Conservation (phyloP, 2,888 invertebrate genomes). For the Adineta ricciae region DNA sequence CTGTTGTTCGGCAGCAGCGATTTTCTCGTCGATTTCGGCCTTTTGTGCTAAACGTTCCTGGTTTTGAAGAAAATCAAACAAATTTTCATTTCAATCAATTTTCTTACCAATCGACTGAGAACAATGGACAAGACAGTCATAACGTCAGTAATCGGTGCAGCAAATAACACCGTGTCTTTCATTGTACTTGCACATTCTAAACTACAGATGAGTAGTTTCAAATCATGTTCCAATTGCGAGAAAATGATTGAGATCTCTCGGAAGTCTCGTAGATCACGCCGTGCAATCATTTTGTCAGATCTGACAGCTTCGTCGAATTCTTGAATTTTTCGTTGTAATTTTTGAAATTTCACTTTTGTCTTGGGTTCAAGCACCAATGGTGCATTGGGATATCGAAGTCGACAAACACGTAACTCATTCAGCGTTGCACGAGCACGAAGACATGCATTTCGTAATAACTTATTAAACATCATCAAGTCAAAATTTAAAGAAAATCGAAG, state of each 20-base stretch:
- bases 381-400: slow-evolving; percentile 8
- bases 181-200: slow-evolving; percentile 17
- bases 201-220: slow-evolving; percentile 16
- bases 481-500: slow-evolving; percentile 12
- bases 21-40: slow-evolving; percentile 21
- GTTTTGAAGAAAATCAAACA: background rate
- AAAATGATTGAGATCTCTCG: slow-evolving; percentile 13
- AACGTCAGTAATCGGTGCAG: slow-evolving; percentile 17
- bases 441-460: slow-evolving; percentile 8
- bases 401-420: slow-evolving; percentile 18
- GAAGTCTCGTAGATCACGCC: slow-evolving; percentile 16
- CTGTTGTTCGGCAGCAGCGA: slow-evolving; percentile 13
- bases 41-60: slow-evolving; percentile 9
- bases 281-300: background rate
- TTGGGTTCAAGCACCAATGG: slow-evolving; percentile 1
- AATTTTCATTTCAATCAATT: background rate
- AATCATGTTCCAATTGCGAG: slow-evolving; percentile 8
- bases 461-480: slow-evolving; percentile 10
- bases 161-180: slow-evolving; percentile 22
- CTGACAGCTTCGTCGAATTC: slow-evolving; percentile 11
- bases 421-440: background rate
- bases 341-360: slow-evolving; percentile 8
- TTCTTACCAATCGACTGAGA: background rate
- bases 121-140: slow-evolving; percentile 12
- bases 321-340: slow-evolving; percentile 11